These are phyloP conservation scores for Eidolon dupreanum DNA, from an alignment of 2,797 vertebrate species.

Conservation along the genomic window DNA sequence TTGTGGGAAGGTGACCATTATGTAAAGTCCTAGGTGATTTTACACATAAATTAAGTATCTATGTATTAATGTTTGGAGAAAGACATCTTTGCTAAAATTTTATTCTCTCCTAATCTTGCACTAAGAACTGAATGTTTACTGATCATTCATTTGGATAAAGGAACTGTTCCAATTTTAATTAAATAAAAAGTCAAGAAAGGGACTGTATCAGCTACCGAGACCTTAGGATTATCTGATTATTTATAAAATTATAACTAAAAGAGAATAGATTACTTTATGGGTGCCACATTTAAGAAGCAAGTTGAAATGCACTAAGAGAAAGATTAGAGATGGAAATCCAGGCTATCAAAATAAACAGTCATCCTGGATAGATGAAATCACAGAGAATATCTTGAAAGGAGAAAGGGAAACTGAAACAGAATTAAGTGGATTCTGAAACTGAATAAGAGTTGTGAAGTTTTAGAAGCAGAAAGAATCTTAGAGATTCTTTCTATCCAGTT, in stretches of 20 bases:
- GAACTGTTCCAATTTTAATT: neutral
- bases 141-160: neutral
- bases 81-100: neutral
- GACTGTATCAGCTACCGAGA: neutral
- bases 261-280: neutral
- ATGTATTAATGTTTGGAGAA: neutral
- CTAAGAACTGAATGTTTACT: neutral
- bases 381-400: neutral
- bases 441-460: neutral
- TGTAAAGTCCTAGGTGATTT: neutral
- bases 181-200: neutral
- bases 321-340: neutral
- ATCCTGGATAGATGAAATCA: neutral
- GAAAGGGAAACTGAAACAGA: neutral
- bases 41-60: neutral
- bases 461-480: neutral
- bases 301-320: neutral
- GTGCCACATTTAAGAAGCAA: neutral
- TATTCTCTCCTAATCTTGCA: neutral
- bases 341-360: neutral
- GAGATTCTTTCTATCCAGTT: neutral
- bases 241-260: slow-evolving; percentile 11
- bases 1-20: neutral
- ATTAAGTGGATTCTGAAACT: neutral
- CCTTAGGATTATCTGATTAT: neutral